Evolutionary conservation across 2,888 invertebrate species (phyloP).

Genomic region (Eupithecia subfuscata): DNA sequence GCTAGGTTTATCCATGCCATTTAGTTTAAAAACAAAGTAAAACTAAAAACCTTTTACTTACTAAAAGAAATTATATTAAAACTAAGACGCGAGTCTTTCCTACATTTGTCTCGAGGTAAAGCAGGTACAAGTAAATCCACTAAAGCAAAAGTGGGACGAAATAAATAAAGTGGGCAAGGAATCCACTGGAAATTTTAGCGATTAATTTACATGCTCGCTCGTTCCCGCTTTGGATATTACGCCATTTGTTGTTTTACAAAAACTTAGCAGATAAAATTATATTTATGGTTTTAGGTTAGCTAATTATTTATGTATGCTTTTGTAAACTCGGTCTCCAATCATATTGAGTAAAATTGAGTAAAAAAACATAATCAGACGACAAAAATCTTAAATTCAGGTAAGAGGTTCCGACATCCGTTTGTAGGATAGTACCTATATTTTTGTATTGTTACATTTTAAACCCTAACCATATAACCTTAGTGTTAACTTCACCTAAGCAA

Average conservation of each 20-base stretch:
- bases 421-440: not conserved
- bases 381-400: not conserved
- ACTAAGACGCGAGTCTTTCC: constrained; percentile 21
- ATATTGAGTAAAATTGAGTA: not conserved
- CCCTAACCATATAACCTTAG: not conserved
- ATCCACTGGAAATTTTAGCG: constrained; percentile 23
- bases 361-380: not conserved
- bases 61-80: constrained; percentile 10
- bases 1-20: too few relatives aligned
- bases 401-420: not conserved
- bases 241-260: not conserved
- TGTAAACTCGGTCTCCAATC: not conserved
- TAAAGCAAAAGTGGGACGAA: constrained; percentile 33
- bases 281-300: not conserved
- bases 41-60: not conserved
- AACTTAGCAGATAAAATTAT: not conserved
- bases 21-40: not conserved
- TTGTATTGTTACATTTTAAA: not conserved
- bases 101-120: constrained; percentile 29
- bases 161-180: constrained; percentile 28
- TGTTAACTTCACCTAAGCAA: constrained; percentile 3
- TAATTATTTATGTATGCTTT: not conserved
- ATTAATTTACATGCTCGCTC: constrained; percentile 26
- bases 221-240: constrained; percentile 17
- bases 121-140: constrained; percentile 36